These are phyloP conservation scores for Automeris io DNA, from an alignment of 2,888 invertebrate genomes.

Conservation along the genomic window DNA sequence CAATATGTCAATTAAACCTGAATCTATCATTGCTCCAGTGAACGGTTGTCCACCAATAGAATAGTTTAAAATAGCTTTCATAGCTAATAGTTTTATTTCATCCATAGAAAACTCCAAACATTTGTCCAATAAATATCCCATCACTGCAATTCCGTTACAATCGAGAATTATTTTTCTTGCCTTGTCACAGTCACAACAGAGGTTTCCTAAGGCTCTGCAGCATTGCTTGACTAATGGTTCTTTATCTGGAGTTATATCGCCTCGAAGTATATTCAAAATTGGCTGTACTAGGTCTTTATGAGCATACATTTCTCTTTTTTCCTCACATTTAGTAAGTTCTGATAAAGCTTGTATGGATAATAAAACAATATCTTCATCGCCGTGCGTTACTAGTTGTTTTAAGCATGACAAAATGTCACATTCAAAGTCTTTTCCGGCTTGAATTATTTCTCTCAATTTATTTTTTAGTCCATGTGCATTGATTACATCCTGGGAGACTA, in stretches of 20 bases:
- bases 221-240: slow-evolving; percentile 82
- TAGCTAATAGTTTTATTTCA: slow-evolving; percentile 79
- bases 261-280: slow-evolving; percentile 73
- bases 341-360: slow-evolving; percentile 84
- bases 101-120: slow-evolving; percentile 43
- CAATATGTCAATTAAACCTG: slow-evolving; percentile 70
- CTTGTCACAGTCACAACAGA: slow-evolving; percentile 91
- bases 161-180: slow-evolving; percentile 73
- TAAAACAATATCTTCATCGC: slow-evolving; percentile 69
- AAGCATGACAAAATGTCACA: slow-evolving; percentile 62
- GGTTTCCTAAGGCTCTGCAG: slow-evolving; percentile 90
- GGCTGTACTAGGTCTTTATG: slow-evolving; percentile 76
- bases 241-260: slow-evolving; percentile 44
- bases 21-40: slow-evolving; percentile 77
- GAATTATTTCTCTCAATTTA: slow-evolving; percentile 63
- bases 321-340: slow-evolving; percentile 87
- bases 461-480: slow-evolving; percentile 58
- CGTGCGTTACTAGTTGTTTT: slow-evolving; percentile 53
- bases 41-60: slow-evolving; percentile 83
- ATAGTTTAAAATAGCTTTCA: slow-evolving; percentile 88
- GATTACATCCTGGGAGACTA: slow-evolving; percentile 58
- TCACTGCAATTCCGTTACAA: slow-evolving; percentile 64
- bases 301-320: slow-evolving; percentile 84
- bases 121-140: slow-evolving; percentile 54
- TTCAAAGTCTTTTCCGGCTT: slow-evolving; percentile 60